These are phyloP conservation scores for Chrysolophus pictus DNA, from an alignment of 2,797 vertebrate genomes.

Conservation along the genomic window DNA sequence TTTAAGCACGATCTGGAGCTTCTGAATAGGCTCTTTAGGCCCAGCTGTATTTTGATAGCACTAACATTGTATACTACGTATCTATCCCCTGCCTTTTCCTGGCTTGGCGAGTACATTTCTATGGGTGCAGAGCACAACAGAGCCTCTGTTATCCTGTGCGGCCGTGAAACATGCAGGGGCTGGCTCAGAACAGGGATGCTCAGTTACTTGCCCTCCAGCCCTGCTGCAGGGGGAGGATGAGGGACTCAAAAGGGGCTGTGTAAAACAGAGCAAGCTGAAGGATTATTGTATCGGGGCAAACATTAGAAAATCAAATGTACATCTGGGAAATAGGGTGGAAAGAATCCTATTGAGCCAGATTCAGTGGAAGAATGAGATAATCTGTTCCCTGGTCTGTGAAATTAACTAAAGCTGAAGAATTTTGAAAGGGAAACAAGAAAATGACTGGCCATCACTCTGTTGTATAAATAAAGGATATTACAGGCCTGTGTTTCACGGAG, in stretches of 20 bases:
- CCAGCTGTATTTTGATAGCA: constrained; percentile 75
- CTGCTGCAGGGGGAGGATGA: neutral
- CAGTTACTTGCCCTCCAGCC: constrained; percentile 52
- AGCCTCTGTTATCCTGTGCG: neutral
- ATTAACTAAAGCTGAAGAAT: constrained; percentile 45
- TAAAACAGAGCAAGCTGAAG: constrained; percentile 49
- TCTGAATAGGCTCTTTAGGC: constrained; percentile 64
- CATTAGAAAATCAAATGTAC: constrained; percentile 53
- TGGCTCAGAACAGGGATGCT: constrained; percentile 54
- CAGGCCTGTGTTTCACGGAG: neutral
- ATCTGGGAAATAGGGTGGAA: constrained; percentile 66
- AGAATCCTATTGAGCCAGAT: constrained; percentile 53
- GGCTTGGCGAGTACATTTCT: constrained; percentile 5
- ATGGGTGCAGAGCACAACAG: constrained; percentile 49
- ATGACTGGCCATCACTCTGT: neutral
- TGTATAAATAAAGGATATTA: neutral
- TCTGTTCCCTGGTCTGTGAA: constrained; percentile 58
- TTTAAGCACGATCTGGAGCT: constrained; percentile 42
- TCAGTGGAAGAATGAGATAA: constrained; percentile 28
- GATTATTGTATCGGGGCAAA: constrained; percentile 32
- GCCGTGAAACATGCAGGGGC: constrained; percentile 21
- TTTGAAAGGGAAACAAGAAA: constrained; percentile 33
- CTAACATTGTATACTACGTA: constrained; percentile 56
- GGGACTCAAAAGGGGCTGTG: constrained; percentile 56
- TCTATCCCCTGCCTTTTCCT: constrained; percentile 55